phyloP scores from a whole-genome alignment of 53 echinoderm and acorn worm genomes.

The Echinometra lucunter region DNA sequence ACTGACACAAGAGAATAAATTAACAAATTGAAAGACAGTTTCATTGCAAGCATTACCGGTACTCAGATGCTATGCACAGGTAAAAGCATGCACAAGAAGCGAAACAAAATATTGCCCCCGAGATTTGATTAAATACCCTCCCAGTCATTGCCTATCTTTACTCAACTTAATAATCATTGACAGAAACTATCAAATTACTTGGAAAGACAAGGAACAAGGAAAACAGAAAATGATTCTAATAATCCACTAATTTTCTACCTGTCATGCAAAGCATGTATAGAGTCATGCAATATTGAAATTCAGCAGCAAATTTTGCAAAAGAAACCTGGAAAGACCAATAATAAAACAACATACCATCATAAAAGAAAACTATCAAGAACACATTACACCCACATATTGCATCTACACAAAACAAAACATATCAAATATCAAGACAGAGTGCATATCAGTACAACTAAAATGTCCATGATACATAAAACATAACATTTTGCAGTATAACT shows the following conservation, averaged over 20 bases:
- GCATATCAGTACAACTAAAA: slow-evolving; percentile 25
- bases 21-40: slow-evolving; percentile 32
- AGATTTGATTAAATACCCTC: not conserved
- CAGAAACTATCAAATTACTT: not conserved
- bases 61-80: not conserved
- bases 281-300: not conserved
- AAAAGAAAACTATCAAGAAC: not conserved
- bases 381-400: slow-evolving; percentile 20
- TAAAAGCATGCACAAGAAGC: slow-evolving; percentile 13
- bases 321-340: slow-evolving; percentile 19
- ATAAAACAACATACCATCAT: not conserved
- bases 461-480: slow-evolving; percentile 23
- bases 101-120: slow-evolving; percentile 29
- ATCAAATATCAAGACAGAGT: not conserved
- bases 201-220: slow-evolving; percentile 15
- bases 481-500: not conserved
- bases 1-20: not conserved
- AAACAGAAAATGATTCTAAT: not conserved
- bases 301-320: slow-evolving; percentile 34
- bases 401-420: slow-evolving; percentile 3
- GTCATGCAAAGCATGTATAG: slow-evolving; percentile 18
- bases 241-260: not conserved
- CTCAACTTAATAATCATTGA: slow-evolving; percentile 26
- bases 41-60: not conserved
- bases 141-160: no score